Base-by-base conservation (phyloP, 1,140 invertebrate genomes). In the Zaprionus nigranus region DNA sequence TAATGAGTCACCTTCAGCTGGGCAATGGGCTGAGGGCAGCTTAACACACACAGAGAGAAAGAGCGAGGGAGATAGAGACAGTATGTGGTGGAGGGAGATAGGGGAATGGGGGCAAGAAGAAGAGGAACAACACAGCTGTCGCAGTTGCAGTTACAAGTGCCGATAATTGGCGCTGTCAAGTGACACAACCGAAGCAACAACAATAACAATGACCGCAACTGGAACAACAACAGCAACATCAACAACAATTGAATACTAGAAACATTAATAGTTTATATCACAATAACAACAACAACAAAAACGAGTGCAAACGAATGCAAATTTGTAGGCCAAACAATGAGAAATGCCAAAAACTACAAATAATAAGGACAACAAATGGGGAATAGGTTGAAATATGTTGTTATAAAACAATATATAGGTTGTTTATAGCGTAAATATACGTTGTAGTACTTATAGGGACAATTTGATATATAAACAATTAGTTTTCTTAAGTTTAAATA, bases 81-180 rank as follows among this genome's bases (percentile, higher is more conserved):
- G 53, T 30, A 5, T 26, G 24, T 26, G 24, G 12, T 11, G 2
- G 51, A 53, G 49, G 28, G 15, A 12, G 28, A 7, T 20, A 61
- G 30, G n/a, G 28, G 34, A 9, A 56, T 49, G 1, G 28, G 7
- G 58, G 12, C 6, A 2, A 13, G 12, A 22, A n/a, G 30, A 22
- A 24, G 34, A 15, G 4, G 22, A 63, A 58, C 51, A 64, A 61
- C 78, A 75, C 82, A 86, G 72, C 79, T 87, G 82, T 79, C 57
- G 62, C 73, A 66, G 59, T 70, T 43, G 53, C 64, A 56, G 53
- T 57, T 75, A 56, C 72, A 49, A 40, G 68, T 79, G 59, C 59
- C 79, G 83, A 80, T 87, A 86, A 86, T 86, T 86, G 76, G 65
- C 58, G 49, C 75, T 79, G 82, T 79, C 82, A 86, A 85, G 68